Conservation (phyloP, 2,113 vertebrate species). For the Ammodytes marinus region DNA sequence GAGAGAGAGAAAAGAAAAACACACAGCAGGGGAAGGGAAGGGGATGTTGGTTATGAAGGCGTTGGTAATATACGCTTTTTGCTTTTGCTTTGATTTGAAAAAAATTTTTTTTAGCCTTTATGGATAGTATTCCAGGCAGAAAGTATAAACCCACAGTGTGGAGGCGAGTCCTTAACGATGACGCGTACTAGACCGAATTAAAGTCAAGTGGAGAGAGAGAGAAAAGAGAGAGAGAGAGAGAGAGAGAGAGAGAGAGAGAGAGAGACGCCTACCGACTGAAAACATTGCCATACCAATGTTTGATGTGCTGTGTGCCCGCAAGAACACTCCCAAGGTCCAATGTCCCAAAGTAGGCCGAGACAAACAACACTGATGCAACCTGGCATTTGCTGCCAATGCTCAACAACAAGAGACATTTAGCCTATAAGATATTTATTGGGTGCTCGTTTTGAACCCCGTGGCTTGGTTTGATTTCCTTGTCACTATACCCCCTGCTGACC, state of each 20-base stretch:
- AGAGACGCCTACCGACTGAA: slow-evolving; percentile 70
- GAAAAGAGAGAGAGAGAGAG: slow-evolving; percentile 34
- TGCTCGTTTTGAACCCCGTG: not conserved
- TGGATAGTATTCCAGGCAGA: slow-evolving; percentile 26
- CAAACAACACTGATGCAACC: slow-evolving; percentile 68
- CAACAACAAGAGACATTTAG: slow-evolving; percentile 33
- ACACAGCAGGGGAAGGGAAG: not conserved
- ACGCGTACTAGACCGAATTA: slow-evolving; percentile 66
- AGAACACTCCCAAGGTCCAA: slow-evolving; percentile 59
- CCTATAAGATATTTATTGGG: slow-evolving; percentile 47
- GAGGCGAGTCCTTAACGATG: slow-evolving; percentile 72
- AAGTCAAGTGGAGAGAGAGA: slow-evolving; percentile 68
- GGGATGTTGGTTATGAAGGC: not conserved
- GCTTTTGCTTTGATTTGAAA: slow-evolving; percentile 22
- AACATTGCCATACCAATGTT: slow-evolving; percentile 63
- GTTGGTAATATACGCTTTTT: slow-evolving; percentile 9
- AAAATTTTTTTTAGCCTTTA: not conserved
- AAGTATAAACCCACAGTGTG: slow-evolving; percentile 67
- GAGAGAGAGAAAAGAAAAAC: not conserved
- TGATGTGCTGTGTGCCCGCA: slow-evolving; percentile 56
- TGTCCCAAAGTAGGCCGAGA: slow-evolving; percentile 66
- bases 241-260: slow-evolving; percentile 49
- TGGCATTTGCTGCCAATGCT: slow-evolving; percentile 57
- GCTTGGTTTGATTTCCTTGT: slow-evolving; percentile 4
- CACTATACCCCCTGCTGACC: not conserved